Conservation (phyloP, 2,888 invertebrate species). For the Agrotis ipsilon region DNA sequence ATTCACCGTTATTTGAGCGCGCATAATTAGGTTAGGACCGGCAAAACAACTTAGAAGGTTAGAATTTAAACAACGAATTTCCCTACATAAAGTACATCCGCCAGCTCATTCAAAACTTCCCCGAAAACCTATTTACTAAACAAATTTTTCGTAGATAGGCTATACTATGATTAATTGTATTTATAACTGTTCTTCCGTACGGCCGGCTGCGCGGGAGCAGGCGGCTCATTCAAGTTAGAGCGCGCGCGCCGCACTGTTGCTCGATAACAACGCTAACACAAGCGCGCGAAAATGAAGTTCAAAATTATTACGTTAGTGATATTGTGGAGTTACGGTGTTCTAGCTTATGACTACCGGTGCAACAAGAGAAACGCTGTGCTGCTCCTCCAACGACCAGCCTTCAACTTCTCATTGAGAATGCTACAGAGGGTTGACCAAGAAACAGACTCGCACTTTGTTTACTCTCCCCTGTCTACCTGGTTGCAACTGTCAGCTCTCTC, state of each 20-base stretch:
- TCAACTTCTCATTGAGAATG: conserved; percentile 78
- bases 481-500: conserved; percentile 78
- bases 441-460: conserved; percentile 79
- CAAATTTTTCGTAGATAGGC: conserved; percentile 32
- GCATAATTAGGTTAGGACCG: conserved; percentile 38
- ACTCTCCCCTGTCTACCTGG: conserved; percentile 82
- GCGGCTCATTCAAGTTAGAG: conserved; percentile 47
- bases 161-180: conserved; percentile 55
- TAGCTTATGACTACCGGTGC: conserved; percentile 66
- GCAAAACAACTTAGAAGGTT: conserved; percentile 3
- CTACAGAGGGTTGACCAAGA: conserved; percentile 77
- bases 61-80: conserved; percentile 2
- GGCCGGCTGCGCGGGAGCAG: neutral
- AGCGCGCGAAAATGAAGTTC: conserved; percentile 66
- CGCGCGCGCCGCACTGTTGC: conserved; percentile 47
- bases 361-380: conserved; percentile 68
- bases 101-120: conserved; percentile 10
- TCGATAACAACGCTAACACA: conserved; percentile 14
- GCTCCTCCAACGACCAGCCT: conserved; percentile 73
- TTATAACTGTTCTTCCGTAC: conserved; percentile 51
- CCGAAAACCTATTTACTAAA: conserved; percentile 35
- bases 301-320: conserved; percentile 65
- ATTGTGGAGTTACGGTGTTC: conserved; percentile 51
- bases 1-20: conserved; percentile 40
- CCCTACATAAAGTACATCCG: neutral